Evolutionary conservation across 2,888 invertebrate species (phyloP).

Genomic region (Synergus gifuensis): DNA sequence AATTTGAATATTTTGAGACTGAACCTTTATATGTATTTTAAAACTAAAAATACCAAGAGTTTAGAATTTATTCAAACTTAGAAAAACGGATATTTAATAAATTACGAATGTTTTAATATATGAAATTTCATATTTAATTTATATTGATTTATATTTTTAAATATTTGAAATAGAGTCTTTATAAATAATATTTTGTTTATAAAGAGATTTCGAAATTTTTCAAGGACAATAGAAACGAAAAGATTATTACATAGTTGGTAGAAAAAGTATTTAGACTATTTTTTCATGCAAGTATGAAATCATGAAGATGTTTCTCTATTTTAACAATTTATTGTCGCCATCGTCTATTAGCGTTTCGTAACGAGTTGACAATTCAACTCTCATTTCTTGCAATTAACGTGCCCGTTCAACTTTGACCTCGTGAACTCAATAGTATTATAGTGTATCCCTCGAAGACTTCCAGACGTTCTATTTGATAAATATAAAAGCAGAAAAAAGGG

Average conservation of each 20-base stretch:
- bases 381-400: not conserved
- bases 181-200: too few species aligned
- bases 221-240: too few species aligned
- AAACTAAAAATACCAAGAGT: too few species aligned
- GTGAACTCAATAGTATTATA: not conserved
- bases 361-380: not conserved
- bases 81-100: too few species aligned
- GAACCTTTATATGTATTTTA: too few species aligned
- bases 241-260: too few species aligned
- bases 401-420: conserved; percentile 6
- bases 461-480: not conserved
- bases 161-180: too few species aligned
- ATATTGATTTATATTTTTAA: too few species aligned
- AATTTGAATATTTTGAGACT: not conserved
- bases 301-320: not conserved
- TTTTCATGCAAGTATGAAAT: not conserved
- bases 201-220: too few species aligned
- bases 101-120: too few species aligned
- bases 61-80: too few species aligned
- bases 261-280: not conserved
- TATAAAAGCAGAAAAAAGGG: not conserved
- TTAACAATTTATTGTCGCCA: not conserved
- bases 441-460: not conserved
- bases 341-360: not conserved
- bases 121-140: too few species aligned